Evolutionary conservation across 2,888 invertebrate species (phyloP), one percentile per base, ranked within the genome.

Genomic region (Phyllotreta cruciferae): DNA sequence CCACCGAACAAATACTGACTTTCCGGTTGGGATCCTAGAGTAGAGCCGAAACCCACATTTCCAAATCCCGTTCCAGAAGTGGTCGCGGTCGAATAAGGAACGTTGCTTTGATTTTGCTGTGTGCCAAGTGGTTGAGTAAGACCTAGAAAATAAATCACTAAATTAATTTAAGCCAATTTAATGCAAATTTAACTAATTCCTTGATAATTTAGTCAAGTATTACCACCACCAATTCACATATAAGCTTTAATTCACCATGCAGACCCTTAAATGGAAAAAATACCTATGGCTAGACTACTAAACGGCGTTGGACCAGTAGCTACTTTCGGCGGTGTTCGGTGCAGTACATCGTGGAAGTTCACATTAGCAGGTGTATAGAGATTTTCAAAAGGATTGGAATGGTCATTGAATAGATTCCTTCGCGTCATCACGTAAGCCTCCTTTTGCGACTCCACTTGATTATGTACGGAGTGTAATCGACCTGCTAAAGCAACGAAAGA

Each of bases 401-500:
- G 84, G 74, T 95, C 94, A 62, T 92, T 90, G 44, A 90, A 84
- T 11, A 92, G 85, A 71, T 91, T 90, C 76, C 90, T 91, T 39
- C 94, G 82, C 49, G 93, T 85, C 77, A 90, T 91, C n/a, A 93
- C 81, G 77, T 91, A 94, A 70, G 91, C 90, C 62, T 93, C 92
- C 80, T 94, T 94, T 75, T 93, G 92, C 0, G 86, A 85, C 76
- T 93, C 91, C 0, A 95, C 91, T 73, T 86, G 86, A 58, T 83
- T 85, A 75, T 96, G 94, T 0, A 93, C 88, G 3, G 90, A 88
- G 75, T 95, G 93, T 39, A 95, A 81, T 41, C 92, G 88, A 0
- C 93, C 94, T n/a, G 95, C 95, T 62, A 96, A 81, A 0, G 92
- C 92, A 37, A 96, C 89, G 73, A 95, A 88, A 1, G 93, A 91